These are phyloP conservation scores for Paedocypris micromegethes DNA, from an alignment of 2,797 vertebrate species.

Conservation along the genomic window DNA sequence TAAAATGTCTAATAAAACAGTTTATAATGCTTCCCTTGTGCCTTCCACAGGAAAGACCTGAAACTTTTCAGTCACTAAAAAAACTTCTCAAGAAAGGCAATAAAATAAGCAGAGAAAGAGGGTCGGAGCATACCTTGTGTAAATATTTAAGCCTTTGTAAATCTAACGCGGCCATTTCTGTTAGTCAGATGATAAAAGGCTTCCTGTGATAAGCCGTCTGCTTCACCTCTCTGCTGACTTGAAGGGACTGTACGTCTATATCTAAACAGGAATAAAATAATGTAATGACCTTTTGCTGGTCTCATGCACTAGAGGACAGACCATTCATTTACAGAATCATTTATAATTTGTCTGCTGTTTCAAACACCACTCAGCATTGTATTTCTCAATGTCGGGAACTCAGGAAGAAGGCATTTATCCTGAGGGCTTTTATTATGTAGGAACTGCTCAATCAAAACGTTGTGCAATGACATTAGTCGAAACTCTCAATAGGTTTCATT, in stretches of 20 bases:
- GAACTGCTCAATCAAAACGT: conserved; percentile 18
- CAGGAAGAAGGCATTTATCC: neutral
- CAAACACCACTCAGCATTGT: conserved; percentile 11
- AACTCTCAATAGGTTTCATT: conserved; percentile 1
- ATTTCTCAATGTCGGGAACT: conserved; percentile 17
- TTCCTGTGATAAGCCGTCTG: conserved; percentile 61
- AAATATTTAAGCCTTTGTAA: conserved; percentile 74
- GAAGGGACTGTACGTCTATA: conserved; percentile 26
- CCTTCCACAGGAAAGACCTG: conserved; percentile 64
- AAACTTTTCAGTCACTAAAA: conserved; percentile 52
- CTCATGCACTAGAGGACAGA: conserved; percentile 22
- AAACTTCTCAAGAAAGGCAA: conserved; percentile 41
- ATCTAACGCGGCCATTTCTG: conserved; percentile 60
- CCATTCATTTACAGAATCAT: conserved; percentile 25
- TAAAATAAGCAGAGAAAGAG: conserved; percentile 53
- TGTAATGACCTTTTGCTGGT: conserved; percentile 36
- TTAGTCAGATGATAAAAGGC: conserved; percentile 55
- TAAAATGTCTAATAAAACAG: conserved; percentile 68
- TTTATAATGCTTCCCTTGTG: conserved; percentile 62
- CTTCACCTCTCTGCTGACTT: conserved; percentile 50
- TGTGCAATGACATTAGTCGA: neutral
- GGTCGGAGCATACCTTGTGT: conserved; percentile 63
- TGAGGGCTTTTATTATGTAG: neutral
- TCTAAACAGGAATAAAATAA: conserved; percentile 42
- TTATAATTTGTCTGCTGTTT: conserved; percentile 18